phyloP scores from a whole-genome alignment of 1,140 invertebrate species.

The Polypedilum pembai region DNA sequence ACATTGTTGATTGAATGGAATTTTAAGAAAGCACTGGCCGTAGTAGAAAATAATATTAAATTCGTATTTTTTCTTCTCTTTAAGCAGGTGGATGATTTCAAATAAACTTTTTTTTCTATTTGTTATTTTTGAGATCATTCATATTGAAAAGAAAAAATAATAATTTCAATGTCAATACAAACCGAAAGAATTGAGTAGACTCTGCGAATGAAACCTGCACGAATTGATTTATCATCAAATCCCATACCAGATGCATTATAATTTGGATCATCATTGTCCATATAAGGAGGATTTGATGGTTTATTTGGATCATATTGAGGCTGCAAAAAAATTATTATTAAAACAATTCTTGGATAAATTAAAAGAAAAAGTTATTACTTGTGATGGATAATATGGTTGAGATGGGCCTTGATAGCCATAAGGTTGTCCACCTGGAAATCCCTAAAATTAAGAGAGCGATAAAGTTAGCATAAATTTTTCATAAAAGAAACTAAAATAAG shows the following conservation, averaged over 20 bases:
- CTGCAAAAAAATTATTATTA: neutral
- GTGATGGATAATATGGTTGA: slow-evolving; percentile 1
- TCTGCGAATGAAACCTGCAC: slow-evolving; percentile 12
- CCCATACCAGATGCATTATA: neutral
- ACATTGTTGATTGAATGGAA: neutral
- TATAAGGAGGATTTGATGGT: neutral
- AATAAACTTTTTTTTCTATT: neutral
- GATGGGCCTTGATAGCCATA: neutral
- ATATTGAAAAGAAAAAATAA: neutral
- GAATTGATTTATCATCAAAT: slow-evolving; percentile 5
- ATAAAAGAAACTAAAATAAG: no score
- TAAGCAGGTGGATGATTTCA: neutral
- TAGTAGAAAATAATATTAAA: no score
- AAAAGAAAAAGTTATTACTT: neutral
- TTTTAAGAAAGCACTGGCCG: no score
- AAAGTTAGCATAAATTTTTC: no score
- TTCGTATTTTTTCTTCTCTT: neutral
- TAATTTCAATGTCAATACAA: neutral
- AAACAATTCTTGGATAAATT: neutral
- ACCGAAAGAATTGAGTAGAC: slow-evolving; percentile 14
- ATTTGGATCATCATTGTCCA: neutral
- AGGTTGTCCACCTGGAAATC: no score
- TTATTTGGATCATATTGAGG: neutral
- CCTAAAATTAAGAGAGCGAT: no score
- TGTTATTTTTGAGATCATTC: slow-evolving; percentile 1